These are phyloP conservation scores for Ips typographus DNA, from an alignment of 1,140 invertebrate genomes.

Conservation along the genomic window DNA sequence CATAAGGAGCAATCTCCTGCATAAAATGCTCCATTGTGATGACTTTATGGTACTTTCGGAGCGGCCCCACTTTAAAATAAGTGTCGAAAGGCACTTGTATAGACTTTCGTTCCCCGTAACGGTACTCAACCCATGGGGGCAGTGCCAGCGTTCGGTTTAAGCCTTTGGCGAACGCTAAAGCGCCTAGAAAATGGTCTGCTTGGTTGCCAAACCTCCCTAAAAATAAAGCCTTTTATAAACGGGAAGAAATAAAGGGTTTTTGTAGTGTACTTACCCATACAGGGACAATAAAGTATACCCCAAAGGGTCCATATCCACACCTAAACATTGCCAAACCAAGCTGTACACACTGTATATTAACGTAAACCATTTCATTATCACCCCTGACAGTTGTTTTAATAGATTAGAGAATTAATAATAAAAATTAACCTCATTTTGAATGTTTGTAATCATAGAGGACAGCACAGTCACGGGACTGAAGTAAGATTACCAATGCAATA, in stretches of 20 bases:
- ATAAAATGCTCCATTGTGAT: slow-evolving; percentile 94
- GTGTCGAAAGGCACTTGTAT: slow-evolving; percentile 88
- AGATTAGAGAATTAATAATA: too few relatives aligned
- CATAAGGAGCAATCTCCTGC: slow-evolving; percentile 69
- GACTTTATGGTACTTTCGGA: slow-evolving; percentile 81
- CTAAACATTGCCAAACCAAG: too few relatives aligned
- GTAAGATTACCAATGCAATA: too few relatives aligned
- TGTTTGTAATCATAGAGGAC: too few relatives aligned
- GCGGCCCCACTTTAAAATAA: slow-evolving; percentile 83
- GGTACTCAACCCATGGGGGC: slow-evolving; percentile 93
- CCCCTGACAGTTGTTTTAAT: too few relatives aligned
- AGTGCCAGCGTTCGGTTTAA: slow-evolving; percentile 89
- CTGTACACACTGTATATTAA: too few relatives aligned
- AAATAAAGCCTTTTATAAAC: slow-evolving; percentile 23
- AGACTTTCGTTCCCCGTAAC: slow-evolving; percentile 74
- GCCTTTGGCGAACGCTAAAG: slow-evolving; percentile 84
- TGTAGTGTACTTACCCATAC: slow-evolving; percentile 77
- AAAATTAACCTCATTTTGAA: too few relatives aligned
- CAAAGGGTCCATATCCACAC: slow-evolving; percentile 45
- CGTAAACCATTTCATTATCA: too few relatives aligned
- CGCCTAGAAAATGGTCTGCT: slow-evolving; percentile 92
- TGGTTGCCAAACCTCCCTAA: slow-evolving; percentile 92
- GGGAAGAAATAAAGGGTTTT: slow-evolving; percentile 11
- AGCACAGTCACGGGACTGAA: too few relatives aligned
- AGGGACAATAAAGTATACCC: slow-evolving; percentile 91